phyloP scores from a whole-genome alignment of 2,888 invertebrate species.

The Glaucopsyche alexis region DNA sequence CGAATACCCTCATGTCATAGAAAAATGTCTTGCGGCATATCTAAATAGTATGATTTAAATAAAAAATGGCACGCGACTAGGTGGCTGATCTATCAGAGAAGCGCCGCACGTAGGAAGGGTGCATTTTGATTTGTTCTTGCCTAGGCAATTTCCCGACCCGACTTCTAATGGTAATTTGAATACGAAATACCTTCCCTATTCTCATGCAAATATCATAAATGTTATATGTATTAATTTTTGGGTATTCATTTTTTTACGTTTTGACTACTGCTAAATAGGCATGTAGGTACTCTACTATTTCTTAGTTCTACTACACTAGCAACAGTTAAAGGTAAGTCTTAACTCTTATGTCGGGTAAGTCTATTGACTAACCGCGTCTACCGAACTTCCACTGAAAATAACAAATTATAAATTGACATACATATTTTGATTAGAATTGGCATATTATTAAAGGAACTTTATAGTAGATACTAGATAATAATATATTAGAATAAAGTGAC shows the following conservation, averaged over 20 bases:
- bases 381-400: too few species aligned
- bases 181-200: slow-evolving; percentile 24
- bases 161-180: slow-evolving; percentile 27
- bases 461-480: too few species aligned
- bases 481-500: too few species aligned
- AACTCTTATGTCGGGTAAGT: too few species aligned
- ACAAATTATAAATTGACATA: too few species aligned
- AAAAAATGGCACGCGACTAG: slow-evolving; percentile 77
- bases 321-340: neutral
- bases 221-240: slow-evolving; percentile 12
- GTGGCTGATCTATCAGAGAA: slow-evolving; percentile 69
- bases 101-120: slow-evolving; percentile 77
- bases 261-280: neutral
- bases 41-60: slow-evolving; percentile 77
- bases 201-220: slow-evolving; percentile 19
- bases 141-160: slow-evolving; percentile 57
- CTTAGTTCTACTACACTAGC: neutral
- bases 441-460: too few species aligned
- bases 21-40: slow-evolving; percentile 69
- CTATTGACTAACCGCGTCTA: too few species aligned
- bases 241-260: neutral
- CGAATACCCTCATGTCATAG: slow-evolving; percentile 51
- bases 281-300: too few species aligned
- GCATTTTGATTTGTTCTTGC: slow-evolving; percentile 78
- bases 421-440: too few species aligned